These are phyloP conservation scores for Alca torda DNA, from an alignment of 2,797 vertebrate genomes.

Conservation along the genomic window DNA sequence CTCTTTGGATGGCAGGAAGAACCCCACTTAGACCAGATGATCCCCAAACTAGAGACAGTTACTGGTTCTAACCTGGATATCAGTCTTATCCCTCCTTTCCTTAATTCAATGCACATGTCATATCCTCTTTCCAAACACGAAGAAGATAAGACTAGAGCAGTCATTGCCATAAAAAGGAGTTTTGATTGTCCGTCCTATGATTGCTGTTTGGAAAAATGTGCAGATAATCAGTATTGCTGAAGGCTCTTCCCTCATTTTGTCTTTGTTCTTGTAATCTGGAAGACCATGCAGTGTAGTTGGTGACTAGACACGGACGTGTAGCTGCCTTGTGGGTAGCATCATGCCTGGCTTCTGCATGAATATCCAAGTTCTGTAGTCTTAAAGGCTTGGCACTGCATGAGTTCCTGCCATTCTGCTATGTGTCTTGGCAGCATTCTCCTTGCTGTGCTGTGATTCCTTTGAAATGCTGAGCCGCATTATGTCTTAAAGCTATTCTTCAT, in stretches of 20 bases:
- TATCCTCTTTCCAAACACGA: not conserved
- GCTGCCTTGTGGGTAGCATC: not conserved
- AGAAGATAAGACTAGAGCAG: not conserved
- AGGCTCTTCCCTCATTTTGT: not conserved
- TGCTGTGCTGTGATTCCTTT: not conserved
- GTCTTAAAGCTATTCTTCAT: not conserved
- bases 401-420: not conserved
- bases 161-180: not conserved
- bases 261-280: not conserved
- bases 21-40: not conserved
- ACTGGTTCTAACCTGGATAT: not conserved
- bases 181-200: not conserved
- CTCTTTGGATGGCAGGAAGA: not conserved
- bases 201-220: not conserved
- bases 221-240: not conserved
- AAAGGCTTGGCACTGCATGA: not conserved
- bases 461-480: not conserved
- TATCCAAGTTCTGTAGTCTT: not conserved
- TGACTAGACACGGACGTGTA: not conserved
- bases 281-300: not conserved
- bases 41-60: not conserved
- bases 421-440: not conserved
- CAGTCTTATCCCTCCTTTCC: not conserved
- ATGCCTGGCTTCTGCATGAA: not conserved
- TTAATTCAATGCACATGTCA: not conserved